phyloP scores from a whole-genome alignment of 1,140 invertebrate species.

The Euglossa dilemma region DNA sequence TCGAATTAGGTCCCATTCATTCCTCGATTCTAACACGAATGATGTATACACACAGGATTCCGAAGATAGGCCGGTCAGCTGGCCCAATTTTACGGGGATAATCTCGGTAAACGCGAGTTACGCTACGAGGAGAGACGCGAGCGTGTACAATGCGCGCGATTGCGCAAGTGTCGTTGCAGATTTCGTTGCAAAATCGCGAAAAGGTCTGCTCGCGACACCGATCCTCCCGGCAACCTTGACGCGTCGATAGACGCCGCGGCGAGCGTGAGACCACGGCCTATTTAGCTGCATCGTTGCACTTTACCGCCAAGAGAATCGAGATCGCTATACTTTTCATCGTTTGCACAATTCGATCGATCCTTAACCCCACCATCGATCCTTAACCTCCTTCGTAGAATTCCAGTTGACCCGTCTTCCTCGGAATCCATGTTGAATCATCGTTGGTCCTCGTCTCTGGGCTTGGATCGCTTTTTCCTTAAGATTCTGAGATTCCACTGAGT shows the following conservation, averaged over 20 bases:
- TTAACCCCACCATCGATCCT: not conserved
- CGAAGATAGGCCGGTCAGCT: not conserved
- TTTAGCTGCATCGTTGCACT: slow-evolving; percentile 43
- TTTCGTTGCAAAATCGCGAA: slow-evolving; percentile 62
- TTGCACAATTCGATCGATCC: slow-evolving; percentile 40
- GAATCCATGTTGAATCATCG: not conserved
- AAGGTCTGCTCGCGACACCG: slow-evolving; percentile 46
- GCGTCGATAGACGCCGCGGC: slow-evolving; percentile 22
- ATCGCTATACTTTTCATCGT: slow-evolving; percentile 51
- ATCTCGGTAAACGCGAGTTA: not conserved
- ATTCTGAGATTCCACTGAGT: no score
- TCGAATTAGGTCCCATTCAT: not conserved
- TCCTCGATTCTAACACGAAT: not conserved
- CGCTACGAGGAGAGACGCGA: not conserved
- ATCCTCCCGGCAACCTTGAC: slow-evolving; percentile 59
- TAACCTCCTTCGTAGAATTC: not conserved
- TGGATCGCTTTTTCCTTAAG: no score
- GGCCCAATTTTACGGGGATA: slow-evolving; percentile 40
- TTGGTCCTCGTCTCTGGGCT: not conserved
- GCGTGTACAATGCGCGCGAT: slow-evolving; percentile 5
- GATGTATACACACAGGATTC: not conserved
- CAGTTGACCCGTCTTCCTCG: not conserved
- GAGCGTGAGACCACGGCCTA: slow-evolving; percentile 52
- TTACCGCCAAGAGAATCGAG: slow-evolving; percentile 36
- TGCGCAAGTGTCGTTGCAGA: slow-evolving; percentile 42